Conservation (phyloP, 1,140 invertebrate genomes). For the Zaprionus kolodkinae region DNA sequence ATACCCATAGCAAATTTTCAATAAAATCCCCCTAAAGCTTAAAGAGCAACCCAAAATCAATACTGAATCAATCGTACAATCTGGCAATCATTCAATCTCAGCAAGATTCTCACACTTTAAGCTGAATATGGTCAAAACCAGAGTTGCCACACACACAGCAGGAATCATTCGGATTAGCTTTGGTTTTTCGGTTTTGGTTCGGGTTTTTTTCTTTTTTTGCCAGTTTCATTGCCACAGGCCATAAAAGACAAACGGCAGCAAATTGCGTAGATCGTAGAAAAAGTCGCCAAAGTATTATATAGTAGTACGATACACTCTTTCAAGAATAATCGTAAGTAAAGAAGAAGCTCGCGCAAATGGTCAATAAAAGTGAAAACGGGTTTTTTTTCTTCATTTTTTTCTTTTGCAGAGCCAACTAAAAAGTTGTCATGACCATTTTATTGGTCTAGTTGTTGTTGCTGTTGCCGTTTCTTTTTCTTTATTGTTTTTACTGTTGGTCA, state of each 20-base stretch:
- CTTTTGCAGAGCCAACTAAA: constrained; percentile 23
- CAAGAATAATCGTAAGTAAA: constrained; percentile 69
- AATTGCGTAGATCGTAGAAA: constrained; percentile 65
- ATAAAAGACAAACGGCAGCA: constrained; percentile 50
- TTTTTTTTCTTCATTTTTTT: constrained; percentile 23
- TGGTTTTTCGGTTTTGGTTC: constrained; percentile 20
- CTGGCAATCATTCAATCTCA: constrained; percentile 6
- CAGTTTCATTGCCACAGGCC: constrained; percentile 67
- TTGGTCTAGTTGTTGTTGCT: constrained; percentile 8
- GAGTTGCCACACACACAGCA: constrained; percentile 22
- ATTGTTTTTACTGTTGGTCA: constrained; percentile 7
- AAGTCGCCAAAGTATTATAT: constrained; percentile 55
- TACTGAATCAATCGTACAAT: neutral
- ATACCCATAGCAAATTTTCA: neutral
- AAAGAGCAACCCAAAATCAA: neutral
- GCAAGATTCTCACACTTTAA: constrained; percentile 36
- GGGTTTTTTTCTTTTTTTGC: too few relatives aligned
- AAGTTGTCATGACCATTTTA: constrained; percentile 39
- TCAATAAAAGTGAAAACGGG: constrained; percentile 80
- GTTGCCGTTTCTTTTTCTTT: neutral
- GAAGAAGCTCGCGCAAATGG: constrained; percentile 64
- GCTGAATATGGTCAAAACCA: constrained; percentile 61
- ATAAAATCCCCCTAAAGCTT: neutral
- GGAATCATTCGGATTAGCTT: constrained; percentile 21
- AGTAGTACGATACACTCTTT: constrained; percentile 41